phyloP scores from a whole-genome alignment of 1,140 invertebrate genomes.

The Platyscapa corneri region DNA sequence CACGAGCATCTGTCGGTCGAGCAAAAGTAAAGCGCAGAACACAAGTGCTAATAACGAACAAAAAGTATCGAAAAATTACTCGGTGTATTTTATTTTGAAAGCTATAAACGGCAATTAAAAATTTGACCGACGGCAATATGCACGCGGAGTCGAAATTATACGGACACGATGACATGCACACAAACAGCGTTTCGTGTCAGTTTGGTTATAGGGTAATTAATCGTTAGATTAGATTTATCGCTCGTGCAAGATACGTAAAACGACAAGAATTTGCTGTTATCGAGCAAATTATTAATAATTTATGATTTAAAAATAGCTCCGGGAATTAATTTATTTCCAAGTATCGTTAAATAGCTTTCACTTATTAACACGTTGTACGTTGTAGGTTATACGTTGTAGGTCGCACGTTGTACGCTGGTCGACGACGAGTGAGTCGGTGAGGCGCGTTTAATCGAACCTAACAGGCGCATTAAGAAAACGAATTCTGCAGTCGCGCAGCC shows the following conservation, averaged over 20 bases:
- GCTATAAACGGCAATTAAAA: background rate
- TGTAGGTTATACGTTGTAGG: too few species aligned
- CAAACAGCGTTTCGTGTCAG: background rate
- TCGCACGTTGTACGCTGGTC: too few species aligned
- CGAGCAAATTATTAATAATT: background rate
- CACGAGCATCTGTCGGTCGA: background rate
- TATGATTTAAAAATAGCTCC: background rate
- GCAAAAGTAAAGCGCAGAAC: background rate
- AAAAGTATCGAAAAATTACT: background rate
- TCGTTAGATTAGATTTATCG: constrained; percentile 4
- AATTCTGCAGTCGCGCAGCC: background rate
- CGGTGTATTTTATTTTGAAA: background rate
- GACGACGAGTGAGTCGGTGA: too few species aligned
- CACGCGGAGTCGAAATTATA: background rate
- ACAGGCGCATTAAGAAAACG: background rate
- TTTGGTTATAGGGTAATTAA: background rate
- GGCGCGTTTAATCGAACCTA: background rate
- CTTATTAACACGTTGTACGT: background rate
- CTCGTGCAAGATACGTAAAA: background rate
- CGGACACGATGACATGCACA: background rate
- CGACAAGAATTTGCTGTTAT: background rate
- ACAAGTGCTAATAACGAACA: background rate
- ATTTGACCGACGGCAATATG: background rate
- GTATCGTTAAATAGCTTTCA: background rate
- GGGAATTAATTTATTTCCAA: background rate